Conservation (phyloP, 2,888 invertebrate species). For the Caenorhabditis sinica region DNA sequence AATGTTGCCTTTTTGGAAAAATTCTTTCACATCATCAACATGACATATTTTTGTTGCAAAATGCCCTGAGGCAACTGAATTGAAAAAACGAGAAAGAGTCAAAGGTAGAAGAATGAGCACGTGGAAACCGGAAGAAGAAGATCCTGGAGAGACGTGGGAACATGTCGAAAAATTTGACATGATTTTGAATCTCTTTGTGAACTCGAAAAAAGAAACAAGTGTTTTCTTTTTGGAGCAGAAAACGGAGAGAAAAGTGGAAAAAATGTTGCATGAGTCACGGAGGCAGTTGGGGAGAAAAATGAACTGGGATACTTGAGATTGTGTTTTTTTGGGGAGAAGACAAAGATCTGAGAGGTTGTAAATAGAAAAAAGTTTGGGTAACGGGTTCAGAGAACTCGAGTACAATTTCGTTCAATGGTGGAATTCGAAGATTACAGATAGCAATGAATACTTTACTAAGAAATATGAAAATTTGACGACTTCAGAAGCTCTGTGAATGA, state of each 20-base stretch:
- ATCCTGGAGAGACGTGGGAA: constrained; percentile 59
- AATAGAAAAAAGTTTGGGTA: not conserved
- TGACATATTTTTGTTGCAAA: constrained; percentile 12
- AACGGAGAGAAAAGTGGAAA: constrained; percentile 9
- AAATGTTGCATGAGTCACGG: constrained; percentile 63
- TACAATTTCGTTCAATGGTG: too few relatives aligned
- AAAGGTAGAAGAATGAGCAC: constrained; percentile 47
- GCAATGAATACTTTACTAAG: too few relatives aligned
- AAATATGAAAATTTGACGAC: too few relatives aligned
- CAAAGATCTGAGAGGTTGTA: constrained; percentile 13
- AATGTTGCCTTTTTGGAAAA: constrained; percentile 14
- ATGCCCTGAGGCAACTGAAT: constrained; percentile 23
- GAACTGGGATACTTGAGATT: constrained; percentile 14
- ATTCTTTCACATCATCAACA: not conserved
- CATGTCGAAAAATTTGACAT: constrained; percentile 10
- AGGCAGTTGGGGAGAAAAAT: too few relatives aligned
- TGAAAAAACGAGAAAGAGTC: constrained; percentile 22
- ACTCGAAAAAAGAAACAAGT: constrained; percentile 11
- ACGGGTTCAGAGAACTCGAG: not conserved
- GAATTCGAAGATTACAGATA: too few relatives aligned
- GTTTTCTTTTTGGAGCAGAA: constrained; percentile 15
- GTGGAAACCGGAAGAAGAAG: constrained; percentile 24
- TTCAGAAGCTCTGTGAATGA: too few relatives aligned
- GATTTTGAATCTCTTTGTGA: constrained; percentile 55
- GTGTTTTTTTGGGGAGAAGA: not conserved